Percentiles rank a stretch among this genome's conserved stretches.
These are phyloP conservation scores for Esperia sulphurella DNA, from an alignment of 2,888 invertebrate species.

Conservation along the genomic window DNA sequence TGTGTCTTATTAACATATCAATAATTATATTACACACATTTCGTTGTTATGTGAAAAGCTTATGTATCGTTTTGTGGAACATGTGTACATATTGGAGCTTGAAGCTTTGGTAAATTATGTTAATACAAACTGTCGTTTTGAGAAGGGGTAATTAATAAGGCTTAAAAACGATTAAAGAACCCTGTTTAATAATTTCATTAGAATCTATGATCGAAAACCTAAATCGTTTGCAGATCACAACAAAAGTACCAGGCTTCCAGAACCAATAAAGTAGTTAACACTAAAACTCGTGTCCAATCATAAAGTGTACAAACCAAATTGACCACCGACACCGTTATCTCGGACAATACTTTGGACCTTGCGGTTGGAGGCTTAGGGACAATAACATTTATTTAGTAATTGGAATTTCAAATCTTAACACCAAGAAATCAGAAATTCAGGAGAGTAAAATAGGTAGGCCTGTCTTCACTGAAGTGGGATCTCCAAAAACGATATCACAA, in stretches of 20 bases:
- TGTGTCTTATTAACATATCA: slow-evolving; percentile 2
- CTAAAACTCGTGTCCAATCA: slow-evolving; percentile 30
- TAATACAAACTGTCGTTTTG: not conserved
- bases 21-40: slow-evolving; percentile 1
- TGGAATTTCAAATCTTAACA: slow-evolving; percentile 33
- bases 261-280: slow-evolving; percentile 36
- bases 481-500: slow-evolving; percentile 3
- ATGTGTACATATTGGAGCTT: not conserved
- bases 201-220: not conserved
- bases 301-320: slow-evolving; percentile 74
- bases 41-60: slow-evolving; percentile 8
- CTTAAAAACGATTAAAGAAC: not conserved
- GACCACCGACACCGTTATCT: slow-evolving; percentile 76
- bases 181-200: too few species aligned
- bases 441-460: slow-evolving; percentile 15
- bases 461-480: slow-evolving; percentile 29
- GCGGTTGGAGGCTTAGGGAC: slow-evolving; percentile 68
- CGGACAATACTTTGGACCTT: slow-evolving; percentile 73
- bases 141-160: not conserved
- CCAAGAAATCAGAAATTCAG: slow-evolving; percentile 24
- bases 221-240: not conserved
- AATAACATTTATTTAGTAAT: slow-evolving; percentile 58
- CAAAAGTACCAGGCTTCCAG: slow-evolving; percentile 40
- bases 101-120: not conserved
- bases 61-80: slow-evolving; percentile 2